Base-by-base conservation (phyloP, 2,888 invertebrate genomes). In the Micoletzkya japonica region DNA sequence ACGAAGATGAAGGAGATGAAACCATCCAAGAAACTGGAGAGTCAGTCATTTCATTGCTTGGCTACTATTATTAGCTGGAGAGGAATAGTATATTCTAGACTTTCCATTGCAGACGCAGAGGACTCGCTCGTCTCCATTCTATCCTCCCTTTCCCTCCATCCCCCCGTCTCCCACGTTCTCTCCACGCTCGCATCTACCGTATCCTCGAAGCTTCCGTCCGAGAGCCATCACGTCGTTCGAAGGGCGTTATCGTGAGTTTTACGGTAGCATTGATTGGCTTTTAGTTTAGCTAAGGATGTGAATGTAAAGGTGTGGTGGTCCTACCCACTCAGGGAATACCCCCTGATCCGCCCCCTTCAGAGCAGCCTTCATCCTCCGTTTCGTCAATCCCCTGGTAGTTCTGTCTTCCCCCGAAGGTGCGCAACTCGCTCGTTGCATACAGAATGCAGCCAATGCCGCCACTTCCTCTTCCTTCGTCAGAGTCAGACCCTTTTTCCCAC, bases 231-330 rank as follows among this genome's bases (percentile, higher is more conserved):
- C n/a, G 58, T 68, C 4, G 68, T 68, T 50, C 34, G 68, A 20
- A 39, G 68, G 32, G 68, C 57, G 3, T 57, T 68, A 4, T 68
- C 68, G 68, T 68, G 20, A 67, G 67, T 64, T 58, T n/a, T n/a
- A 17, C 7, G 7, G 14, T 4, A 37, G 20, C 24, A 26, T 2
- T 37, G 26, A 2, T 58, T 24, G 4, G 32, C 24, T 2, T 34
- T 34, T 57, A 1, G 1, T 44, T 44, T 44, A 14, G 44, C 14
- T 14, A 44, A 44, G 20, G 44, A 44, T 44, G 20, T 44, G 44
- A 20, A 44, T 44, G 20, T 20, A 10, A 7, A 3, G n/a, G 10
- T 59, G 24, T 59, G 24, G 10, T 59, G 3, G 37, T n/a, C 17
- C 3, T 44, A 24, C 4, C 2, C 36, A 37, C 39, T 26, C 26